phyloP scores from a whole-genome alignment of 2,113 vertebrate species.

The Panthera tigris region DNA sequence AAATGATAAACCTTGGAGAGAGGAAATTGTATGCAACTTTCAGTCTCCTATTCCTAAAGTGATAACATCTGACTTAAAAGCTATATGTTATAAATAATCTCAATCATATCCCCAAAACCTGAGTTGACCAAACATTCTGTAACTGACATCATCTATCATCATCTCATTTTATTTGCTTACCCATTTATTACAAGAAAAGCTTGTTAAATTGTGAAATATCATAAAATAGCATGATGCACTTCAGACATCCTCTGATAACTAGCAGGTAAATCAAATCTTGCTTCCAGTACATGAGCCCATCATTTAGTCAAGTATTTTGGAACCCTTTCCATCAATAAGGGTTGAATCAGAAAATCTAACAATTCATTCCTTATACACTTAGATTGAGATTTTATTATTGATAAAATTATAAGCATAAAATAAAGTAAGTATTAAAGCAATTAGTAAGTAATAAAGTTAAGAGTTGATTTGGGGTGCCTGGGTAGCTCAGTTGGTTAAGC shows the following conservation, averaged over 20 bases:
- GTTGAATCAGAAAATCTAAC: not conserved
- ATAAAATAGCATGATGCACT: not conserved
- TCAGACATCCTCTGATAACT: not conserved
- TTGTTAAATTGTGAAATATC: not conserved
- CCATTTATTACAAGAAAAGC: not conserved
- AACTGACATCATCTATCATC: not conserved
- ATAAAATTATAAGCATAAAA: not conserved
- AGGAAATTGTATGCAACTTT: not conserved
- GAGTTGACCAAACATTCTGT: not conserved
- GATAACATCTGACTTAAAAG: not conserved
- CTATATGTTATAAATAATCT: not conserved
- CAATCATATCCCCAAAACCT: not conserved
- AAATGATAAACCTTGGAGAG: not conserved
- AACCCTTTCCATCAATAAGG: not conserved
- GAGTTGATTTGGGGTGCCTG: not conserved
- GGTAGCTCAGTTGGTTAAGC: too few species aligned
- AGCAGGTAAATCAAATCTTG: not conserved
- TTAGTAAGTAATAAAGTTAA: not conserved
- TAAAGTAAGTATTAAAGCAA: not conserved
- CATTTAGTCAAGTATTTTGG: not conserved
- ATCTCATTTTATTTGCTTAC: conserved; percentile 29
- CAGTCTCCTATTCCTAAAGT: not conserved
- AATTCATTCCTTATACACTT: not conserved
- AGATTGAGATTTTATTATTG: not conserved
- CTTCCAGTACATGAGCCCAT: not conserved